Percentiles rank a stretch among this genome's conserved stretches.
phyloP scores from a whole-genome alignment of 1,140 invertebrate species.

The Monochamus saltuarius region DNA sequence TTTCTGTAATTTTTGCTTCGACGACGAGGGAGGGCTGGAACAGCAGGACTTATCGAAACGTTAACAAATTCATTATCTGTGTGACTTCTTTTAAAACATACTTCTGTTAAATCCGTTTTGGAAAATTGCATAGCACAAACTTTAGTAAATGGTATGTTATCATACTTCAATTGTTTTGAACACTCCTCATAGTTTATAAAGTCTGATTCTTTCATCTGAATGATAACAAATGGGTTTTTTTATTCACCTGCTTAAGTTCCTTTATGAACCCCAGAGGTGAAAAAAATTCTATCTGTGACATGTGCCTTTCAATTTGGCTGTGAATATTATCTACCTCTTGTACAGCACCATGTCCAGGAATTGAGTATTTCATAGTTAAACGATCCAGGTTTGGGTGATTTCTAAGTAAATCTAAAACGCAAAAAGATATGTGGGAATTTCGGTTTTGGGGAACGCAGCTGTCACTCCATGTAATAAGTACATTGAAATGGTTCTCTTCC shows the following conservation, averaged over 20 bases:
- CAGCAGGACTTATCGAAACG: neutral
- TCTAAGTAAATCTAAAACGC: neutral
- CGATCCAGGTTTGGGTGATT: conserved; percentile 7
- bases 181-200: conserved; percentile 3
- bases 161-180: conserved; percentile 11
- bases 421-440: conserved; percentile 15
- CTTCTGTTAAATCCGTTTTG: neutral
- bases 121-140: too few species aligned
- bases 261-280: conserved; percentile 11
- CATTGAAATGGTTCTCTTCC: neutral
- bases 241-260: conserved; percentile 5
- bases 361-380: conserved; percentile 14
- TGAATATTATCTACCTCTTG: conserved; percentile 13
- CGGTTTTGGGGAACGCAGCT: conserved; percentile 9
- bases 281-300: conserved; percentile 3
- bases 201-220: neutral
- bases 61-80: conserved; percentile 11
- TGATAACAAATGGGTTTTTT: conserved; percentile 9
- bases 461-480: conserved; percentile 15
- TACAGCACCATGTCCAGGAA: conserved; percentile 2
- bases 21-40: too few species aligned
- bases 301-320: conserved; percentile 16
- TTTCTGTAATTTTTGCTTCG: too few species aligned
- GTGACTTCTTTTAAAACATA: conserved; percentile 6
- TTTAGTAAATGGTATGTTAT: too few species aligned